Percentiles rank a stretch among this genome's conserved stretches.
phyloP scores from a whole-genome alignment of 1,140 invertebrate species.

The Teleopsis dalmanni region DNA sequence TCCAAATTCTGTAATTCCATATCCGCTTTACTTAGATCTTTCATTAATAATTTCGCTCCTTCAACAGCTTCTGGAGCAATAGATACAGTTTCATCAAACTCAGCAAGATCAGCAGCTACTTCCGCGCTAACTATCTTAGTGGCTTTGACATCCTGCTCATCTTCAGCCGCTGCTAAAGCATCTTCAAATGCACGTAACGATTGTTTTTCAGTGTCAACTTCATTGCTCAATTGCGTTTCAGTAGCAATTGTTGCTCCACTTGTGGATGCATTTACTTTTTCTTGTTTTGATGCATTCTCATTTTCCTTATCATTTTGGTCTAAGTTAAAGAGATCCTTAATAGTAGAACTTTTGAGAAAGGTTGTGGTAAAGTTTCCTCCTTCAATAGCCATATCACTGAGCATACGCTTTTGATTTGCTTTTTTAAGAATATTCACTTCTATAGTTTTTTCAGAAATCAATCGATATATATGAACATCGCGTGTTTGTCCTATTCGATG shows the following conservation, averaged over 20 bases:
- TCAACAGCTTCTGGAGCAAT: constrained; percentile 59
- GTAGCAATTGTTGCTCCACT: constrained; percentile 6
- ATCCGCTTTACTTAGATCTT: constrained; percentile 72
- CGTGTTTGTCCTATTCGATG: constrained; percentile 98
- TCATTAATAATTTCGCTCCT: constrained; percentile 48
- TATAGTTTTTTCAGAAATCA: constrained; percentile 94
- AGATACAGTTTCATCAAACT: constrained; percentile 96
- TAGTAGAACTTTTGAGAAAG: constrained; percentile 90
- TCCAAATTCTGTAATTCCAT: constrained; percentile 73
- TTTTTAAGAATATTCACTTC: constrained; percentile 99
- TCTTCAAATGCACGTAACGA: constrained; percentile 66
- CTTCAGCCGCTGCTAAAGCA: constrained; percentile 86
- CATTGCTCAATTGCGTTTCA: not conserved
- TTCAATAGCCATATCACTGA: constrained; percentile 97
- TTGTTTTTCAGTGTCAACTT: constrained; percentile 49
- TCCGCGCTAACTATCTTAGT: constrained; percentile 86
- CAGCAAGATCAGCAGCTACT: constrained; percentile 85
- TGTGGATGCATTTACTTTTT: not conserved
- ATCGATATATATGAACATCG: constrained; percentile 96
- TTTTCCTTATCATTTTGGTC: constrained; percentile 58
- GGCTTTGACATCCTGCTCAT: constrained; percentile 88
- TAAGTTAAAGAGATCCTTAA: constrained; percentile 86
- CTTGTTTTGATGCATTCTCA: constrained; percentile 11
- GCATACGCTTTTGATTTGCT: constrained; percentile 92
- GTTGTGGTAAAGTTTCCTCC: constrained; percentile 98